Base-by-base conservation (phyloP, 1,140 invertebrate species). In the Camponotus pennsylvanicus region DNA sequence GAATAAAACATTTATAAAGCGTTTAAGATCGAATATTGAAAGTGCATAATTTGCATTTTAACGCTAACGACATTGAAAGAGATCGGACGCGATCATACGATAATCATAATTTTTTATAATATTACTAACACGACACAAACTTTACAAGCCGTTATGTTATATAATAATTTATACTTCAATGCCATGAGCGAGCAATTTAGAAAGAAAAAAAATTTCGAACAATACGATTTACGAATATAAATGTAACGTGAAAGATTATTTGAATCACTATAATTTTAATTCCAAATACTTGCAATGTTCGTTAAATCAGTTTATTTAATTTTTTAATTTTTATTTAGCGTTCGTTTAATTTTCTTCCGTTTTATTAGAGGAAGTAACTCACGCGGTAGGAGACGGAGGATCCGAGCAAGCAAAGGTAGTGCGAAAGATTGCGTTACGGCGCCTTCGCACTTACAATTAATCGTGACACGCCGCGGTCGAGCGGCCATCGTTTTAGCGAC, bases 401-500 rank as follows among this genome's bases (percentile, higher is more conserved):
- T 69, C 27, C 77, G 45, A 45, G 63, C 45, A 40, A 13, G 64
- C 63, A 27, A 80, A 80, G 77, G 64, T 55, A 34, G 15, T 52
- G 13, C 52, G 55, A 61, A 42, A 83, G 55, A 63, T 83, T 75
- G 69, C 69, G 69, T 83, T 75, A 75, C 89, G 80, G 80, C 71
- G 75, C 75, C 75, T 85, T 89, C 64, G 77, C 78, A 73, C 84
- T 78, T 67, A 82, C 67, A 82, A 78, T 78, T 84, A 90, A 89
- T 89, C 75, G 87, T 80, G 88, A 87, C 86, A 91, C 87, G 79
- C 86, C 89, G 88, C 85, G 86, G 87, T 79, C 90, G 89, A 91
- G 83, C 86, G 83, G 84, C 84, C 90, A 88, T 90, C 83, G 55
- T 83, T 92, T 90, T 89, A 91, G 85, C 86, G 82, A 88, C 92